These are phyloP conservation scores for Philhelius pedissequus DNA, from an alignment of 2,888 invertebrate genomes.

Conservation along the genomic window DNA sequence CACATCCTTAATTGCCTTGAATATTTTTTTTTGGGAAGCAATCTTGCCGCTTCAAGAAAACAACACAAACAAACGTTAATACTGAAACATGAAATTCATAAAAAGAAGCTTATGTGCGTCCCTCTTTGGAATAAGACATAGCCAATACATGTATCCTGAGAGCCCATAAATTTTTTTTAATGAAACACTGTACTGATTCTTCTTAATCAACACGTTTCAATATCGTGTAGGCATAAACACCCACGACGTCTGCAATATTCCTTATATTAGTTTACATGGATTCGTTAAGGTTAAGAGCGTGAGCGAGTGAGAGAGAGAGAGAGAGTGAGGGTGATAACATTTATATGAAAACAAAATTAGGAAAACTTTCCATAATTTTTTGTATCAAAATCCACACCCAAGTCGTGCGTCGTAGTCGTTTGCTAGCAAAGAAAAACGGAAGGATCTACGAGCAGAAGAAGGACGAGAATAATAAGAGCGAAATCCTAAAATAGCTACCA, in stretches of 20 bases:
- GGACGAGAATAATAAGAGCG: background rate
- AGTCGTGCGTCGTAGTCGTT: background rate
- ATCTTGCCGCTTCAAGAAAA: background rate
- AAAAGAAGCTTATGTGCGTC: slow-evolving; percentile 21
- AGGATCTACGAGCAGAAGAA: too few species aligned
- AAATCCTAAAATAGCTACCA: background rate
- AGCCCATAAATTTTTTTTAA: slow-evolving; percentile 42
- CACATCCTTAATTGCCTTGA: background rate
- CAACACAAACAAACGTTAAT: background rate
- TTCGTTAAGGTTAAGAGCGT: too few species aligned
- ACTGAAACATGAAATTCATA: slow-evolving; percentile 30
- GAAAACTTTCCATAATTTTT: slow-evolving; percentile 1
- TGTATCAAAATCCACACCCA: background rate
- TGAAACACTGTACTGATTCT: slow-evolving; percentile 21
- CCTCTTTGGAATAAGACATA: slow-evolving; percentile 23
- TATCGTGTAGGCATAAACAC: background rate
- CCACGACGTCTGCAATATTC: background rate
- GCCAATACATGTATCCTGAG: background rate
- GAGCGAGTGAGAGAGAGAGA: background rate
- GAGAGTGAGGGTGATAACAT: background rate
- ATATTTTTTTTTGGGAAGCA: background rate
- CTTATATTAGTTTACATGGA: background rate
- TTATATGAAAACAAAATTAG: slow-evolving; percentile 14
- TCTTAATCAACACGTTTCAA: slow-evolving; percentile 36
- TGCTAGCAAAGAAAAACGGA: background rate